phyloP scores from a whole-genome alignment of 2,797 vertebrate genomes.

The Champsocephalus esox region DNA sequence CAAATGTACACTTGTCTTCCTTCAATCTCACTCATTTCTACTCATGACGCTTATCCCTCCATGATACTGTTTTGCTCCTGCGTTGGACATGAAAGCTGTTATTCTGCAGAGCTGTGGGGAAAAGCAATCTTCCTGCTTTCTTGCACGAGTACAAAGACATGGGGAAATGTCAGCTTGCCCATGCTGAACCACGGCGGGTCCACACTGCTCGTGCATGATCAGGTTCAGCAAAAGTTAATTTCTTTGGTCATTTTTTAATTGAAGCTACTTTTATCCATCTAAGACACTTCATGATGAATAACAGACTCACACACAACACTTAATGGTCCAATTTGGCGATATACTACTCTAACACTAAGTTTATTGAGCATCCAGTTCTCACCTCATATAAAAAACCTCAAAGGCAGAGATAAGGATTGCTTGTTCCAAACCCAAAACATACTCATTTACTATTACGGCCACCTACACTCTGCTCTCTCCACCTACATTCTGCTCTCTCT shows the following conservation, averaged over 20 bases:
- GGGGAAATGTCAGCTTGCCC: slow-evolving; percentile 53
- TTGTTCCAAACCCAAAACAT: background rate
- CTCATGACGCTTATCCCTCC: background rate
- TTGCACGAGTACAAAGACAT: slow-evolving; percentile 29
- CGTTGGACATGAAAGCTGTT: slow-evolving; percentile 13
- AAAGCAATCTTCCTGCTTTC: slow-evolving; percentile 7
- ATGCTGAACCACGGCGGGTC: slow-evolving; percentile 19
- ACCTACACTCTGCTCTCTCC: background rate
- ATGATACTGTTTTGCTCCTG: background rate
- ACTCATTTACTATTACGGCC: background rate
- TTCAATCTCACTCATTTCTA: background rate
- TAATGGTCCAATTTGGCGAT: background rate
- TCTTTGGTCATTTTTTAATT: background rate
- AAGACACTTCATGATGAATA: slow-evolving; percentile 7
- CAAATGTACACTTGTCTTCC: background rate
- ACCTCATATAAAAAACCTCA: background rate
- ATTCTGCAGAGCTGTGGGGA: slow-evolving; percentile 8
- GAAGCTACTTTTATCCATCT: slow-evolving; percentile 8
- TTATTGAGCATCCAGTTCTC: background rate
- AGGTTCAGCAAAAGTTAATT: slow-evolving; percentile 18
- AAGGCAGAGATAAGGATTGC: background rate
- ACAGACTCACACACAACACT: slow-evolving; percentile 7
- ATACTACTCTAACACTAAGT: background rate
- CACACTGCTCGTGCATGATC: background rate
- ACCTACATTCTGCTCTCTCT: background rate